phyloP scores from a whole-genome alignment of 2,797 vertebrate genomes.

The Gambelia wislizenii region DNA sequence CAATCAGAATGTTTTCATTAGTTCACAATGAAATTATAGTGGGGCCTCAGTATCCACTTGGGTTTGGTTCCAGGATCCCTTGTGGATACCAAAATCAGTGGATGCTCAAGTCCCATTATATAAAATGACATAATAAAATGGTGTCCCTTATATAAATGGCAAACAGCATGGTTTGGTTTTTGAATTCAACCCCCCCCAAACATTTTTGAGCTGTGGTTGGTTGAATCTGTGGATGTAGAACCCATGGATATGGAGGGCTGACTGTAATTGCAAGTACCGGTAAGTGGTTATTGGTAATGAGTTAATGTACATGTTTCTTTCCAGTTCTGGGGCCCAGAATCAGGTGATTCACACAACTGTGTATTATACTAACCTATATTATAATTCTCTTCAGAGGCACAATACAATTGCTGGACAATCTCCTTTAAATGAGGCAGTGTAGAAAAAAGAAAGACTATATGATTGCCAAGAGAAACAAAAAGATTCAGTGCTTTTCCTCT shows the following conservation, averaged over 20 bases:
- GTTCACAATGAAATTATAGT: background rate
- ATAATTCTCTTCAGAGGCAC: background rate
- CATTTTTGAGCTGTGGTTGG: no score
- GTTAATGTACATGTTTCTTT: background rate
- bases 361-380: background rate
- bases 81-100: no score
- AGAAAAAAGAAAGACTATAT: background rate
- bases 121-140: no score
- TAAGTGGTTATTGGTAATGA: background rate
- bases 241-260: no score
- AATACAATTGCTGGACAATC: background rate
- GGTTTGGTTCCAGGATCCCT: no score
- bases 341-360: background rate
- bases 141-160: no score
- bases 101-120: no score
- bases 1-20: background rate
- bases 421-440: background rate
- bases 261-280: no score
- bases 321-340: background rate
- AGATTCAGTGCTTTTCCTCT: background rate
- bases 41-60: no score
- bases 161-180: no score
- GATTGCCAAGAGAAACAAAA: accelerated
- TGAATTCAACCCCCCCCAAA: no score
- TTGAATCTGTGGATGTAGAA: no score